Percentiles rank a stretch among this genome's conserved stretches.
Conservation (phyloP, 2,113 vertebrate genomes). For the Muscicapa adusta region DNA sequence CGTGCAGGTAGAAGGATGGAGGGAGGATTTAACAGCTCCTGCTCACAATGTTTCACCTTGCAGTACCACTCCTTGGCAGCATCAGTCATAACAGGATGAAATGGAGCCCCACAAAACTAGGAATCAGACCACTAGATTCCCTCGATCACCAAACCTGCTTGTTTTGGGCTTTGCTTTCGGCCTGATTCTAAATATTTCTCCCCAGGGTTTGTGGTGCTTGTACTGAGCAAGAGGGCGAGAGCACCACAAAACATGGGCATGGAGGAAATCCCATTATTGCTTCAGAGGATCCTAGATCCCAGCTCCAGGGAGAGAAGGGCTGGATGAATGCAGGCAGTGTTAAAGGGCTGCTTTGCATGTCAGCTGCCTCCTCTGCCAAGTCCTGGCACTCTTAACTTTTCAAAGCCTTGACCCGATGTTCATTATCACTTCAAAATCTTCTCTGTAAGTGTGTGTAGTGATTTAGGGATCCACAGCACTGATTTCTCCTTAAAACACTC, state of each 20-base stretch:
- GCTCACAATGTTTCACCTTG: not conserved
- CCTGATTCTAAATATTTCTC: not conserved
- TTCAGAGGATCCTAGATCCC: not conserved
- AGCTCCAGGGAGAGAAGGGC: not conserved
- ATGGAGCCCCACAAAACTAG: not conserved
- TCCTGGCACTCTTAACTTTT: not conserved
- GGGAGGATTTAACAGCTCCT: not conserved
- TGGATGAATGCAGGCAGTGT: not conserved
- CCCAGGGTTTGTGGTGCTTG: not conserved
- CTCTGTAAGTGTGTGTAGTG: not conserved
- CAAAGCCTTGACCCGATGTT: not conserved
- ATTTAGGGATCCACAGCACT: not conserved
- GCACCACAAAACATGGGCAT: accelerated
- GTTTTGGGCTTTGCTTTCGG: not conserved
- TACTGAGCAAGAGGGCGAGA: not conserved
- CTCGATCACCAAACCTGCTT: not conserved
- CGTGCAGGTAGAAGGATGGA: not conserved
- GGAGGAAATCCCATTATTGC: not conserved
- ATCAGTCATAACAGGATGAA: not conserved
- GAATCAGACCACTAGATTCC: not conserved
- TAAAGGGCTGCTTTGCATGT: accelerated
- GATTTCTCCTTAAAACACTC: not conserved
- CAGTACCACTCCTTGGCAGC: not conserved
- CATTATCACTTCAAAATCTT: not conserved
- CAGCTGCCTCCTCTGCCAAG: not conserved